Evolutionary conservation across 2,888 invertebrate species (phyloP).

Genomic region (Drosophila nr. medialis): DNA sequence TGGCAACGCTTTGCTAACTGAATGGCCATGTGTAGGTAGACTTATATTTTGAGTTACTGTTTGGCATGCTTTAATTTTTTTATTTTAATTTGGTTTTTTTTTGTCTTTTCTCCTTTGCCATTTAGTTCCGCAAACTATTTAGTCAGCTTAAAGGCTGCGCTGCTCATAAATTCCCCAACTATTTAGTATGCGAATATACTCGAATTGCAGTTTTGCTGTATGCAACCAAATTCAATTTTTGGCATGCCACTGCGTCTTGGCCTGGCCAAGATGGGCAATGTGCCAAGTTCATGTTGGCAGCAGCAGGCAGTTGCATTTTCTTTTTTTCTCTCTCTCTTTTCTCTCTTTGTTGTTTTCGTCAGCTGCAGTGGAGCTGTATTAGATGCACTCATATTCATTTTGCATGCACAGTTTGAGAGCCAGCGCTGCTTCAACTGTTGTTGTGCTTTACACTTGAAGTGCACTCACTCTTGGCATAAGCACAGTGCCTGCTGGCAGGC

Average conservation of each 20-base stretch:
- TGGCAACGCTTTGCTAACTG: slow-evolving; percentile 54
- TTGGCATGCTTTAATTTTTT: slow-evolving; percentile 50
- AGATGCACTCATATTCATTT: slow-evolving; percentile 33
- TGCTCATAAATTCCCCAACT: slow-evolving; percentile 62
- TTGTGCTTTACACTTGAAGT: slow-evolving; percentile 25
- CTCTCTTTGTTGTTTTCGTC: slow-evolving; percentile 20
- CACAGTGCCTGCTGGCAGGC: slow-evolving; percentile 39
- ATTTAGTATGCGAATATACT: slow-evolving; percentile 63
- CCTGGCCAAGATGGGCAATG: slow-evolving; percentile 58
- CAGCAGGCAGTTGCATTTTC: slow-evolving; percentile 16
- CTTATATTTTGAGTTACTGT: slow-evolving; percentile 44
- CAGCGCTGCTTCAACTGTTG: slow-evolving; percentile 34
- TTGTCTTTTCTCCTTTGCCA: not conserved
- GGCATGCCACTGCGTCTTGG: slow-evolving; percentile 38
- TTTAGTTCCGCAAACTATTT: slow-evolving; percentile 38
- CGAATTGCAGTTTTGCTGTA: slow-evolving; percentile 21
- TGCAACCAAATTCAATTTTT: slow-evolving; percentile 57
- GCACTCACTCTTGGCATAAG: slow-evolving; percentile 25
- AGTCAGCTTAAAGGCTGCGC: slow-evolving; percentile 46
- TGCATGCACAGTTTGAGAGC: slow-evolving; percentile 52
- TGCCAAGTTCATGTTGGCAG: slow-evolving; percentile 54
- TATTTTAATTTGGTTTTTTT: not conserved
- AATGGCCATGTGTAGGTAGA: slow-evolving; percentile 53
- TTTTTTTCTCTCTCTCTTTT: not conserved
- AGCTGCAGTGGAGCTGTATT: slow-evolving; percentile 28